Conservation (phyloP, 2,113 vertebrate species). For the Cygnus buccinator region DNA sequence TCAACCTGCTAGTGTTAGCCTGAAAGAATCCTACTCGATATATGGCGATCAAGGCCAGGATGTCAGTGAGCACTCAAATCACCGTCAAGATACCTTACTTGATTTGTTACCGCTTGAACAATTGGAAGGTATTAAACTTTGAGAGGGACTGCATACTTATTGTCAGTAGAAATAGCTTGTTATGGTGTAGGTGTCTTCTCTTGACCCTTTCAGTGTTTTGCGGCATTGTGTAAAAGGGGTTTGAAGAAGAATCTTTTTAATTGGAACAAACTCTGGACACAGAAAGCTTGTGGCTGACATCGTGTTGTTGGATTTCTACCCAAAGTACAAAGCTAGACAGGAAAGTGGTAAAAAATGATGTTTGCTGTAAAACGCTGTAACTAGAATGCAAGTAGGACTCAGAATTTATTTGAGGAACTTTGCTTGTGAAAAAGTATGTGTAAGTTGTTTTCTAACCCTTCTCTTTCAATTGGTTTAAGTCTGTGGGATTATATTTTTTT, state of each 20-base stretch:
- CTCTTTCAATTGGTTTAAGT: background rate
- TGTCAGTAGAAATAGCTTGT: background rate
- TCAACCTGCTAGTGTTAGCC: conserved; percentile 67
- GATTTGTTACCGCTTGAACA: conserved; percentile 19
- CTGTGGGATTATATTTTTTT: background rate
- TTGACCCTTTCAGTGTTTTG: background rate
- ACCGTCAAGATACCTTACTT: background rate
- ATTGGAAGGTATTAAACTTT: conserved; percentile 62
- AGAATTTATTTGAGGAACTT: background rate
- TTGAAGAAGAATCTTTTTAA: background rate
- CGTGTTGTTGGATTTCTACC: background rate
- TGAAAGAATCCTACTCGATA: background rate
- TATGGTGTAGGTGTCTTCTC: background rate
- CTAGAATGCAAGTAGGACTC: background rate
- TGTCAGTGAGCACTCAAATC: background rate
- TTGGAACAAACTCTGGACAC: background rate
- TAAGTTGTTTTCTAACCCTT: background rate
- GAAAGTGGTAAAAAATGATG: background rate
- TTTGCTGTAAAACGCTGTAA: background rate
- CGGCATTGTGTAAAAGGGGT: background rate
- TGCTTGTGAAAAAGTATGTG: background rate
- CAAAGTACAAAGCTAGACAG: background rate
- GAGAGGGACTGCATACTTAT: background rate
- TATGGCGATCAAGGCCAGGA: background rate
- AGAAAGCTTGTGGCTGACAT: background rate